phyloP scores from a whole-genome alignment of 2,888 invertebrate species.

The Fragum whitleyi region DNA sequence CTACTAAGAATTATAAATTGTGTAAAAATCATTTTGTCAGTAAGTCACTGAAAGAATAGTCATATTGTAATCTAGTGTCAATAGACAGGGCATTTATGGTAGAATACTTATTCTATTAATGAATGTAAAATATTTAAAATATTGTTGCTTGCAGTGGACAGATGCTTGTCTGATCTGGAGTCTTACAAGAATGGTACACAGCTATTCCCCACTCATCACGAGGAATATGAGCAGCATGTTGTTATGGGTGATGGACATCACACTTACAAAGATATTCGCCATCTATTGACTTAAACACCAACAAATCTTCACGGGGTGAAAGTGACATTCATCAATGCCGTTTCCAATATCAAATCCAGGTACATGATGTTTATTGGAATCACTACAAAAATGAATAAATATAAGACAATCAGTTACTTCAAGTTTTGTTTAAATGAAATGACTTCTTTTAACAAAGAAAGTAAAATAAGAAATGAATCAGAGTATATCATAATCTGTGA shows the following conservation, averaged over 20 bases:
- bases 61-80: neutral
- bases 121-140: neutral
- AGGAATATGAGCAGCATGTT: slow-evolving; percentile 11
- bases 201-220: slow-evolving; percentile 27
- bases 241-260: slow-evolving; percentile 22
- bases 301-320: slow-evolving; percentile 16
- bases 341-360: slow-evolving; percentile 14
- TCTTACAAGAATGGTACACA: slow-evolving; percentile 18
- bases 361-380: slow-evolving; percentile 11
- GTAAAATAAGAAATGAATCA: neutral
- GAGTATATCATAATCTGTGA: slow-evolving; percentile 3
- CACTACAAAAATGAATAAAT: neutral
- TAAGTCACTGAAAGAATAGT: neutral
- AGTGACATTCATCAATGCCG: neutral
- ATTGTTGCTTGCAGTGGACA: slow-evolving; percentile 29
- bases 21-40: neutral
- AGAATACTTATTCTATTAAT: neutral
- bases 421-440: no score
- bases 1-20: no score
- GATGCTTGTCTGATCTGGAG: slow-evolving; percentile 37
- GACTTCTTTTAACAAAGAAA: neutral
- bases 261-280: slow-evolving; percentile 18
- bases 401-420: no score
- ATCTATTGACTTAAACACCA: neutral
- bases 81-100: no score